A percentile compares a stretch with the other conserved stretches of the same genome.
phyloP scores from a whole-genome alignment of 2,113 vertebrate genomes.

The Oryzias woworae region DNA sequence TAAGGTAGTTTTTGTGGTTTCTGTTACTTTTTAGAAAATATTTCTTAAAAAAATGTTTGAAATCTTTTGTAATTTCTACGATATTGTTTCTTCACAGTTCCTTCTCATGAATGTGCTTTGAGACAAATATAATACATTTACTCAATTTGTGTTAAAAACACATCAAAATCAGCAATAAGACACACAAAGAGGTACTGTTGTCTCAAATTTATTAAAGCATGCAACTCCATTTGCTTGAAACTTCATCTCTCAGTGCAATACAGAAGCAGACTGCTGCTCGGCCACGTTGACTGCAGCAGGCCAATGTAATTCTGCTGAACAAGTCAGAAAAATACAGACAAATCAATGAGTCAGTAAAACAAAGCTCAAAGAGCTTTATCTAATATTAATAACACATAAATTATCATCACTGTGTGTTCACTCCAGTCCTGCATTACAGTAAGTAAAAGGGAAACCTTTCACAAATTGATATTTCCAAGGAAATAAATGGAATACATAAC shows the following conservation, averaged over 20 bases:
- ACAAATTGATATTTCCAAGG: conserved; percentile 87
- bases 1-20: too few relatives aligned
- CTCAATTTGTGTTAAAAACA: neutral
- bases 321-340: conserved; percentile 73
- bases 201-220: conserved; percentile 91
- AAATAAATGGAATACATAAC: conserved; percentile 92
- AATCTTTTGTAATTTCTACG: too few relatives aligned
- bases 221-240: conserved; percentile 90
- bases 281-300: conserved; percentile 77
- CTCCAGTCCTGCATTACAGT: conserved; percentile 76
- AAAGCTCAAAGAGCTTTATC: conserved; percentile 49
- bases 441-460: conserved; percentile 88
- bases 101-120: too few relatives aligned
- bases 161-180: conserved; percentile 4
- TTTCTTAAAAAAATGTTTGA: too few relatives aligned
- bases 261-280: conserved; percentile 79
- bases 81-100: too few relatives aligned
- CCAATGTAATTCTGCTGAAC: conserved; percentile 73
- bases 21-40: too few relatives aligned
- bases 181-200: conserved; percentile 27
- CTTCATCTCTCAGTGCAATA: conserved; percentile 82
- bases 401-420: conserved; percentile 47
- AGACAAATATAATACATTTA: too few relatives aligned
- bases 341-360: conserved; percentile 63
- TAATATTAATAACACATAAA: conserved; percentile 64